phyloP scores from a whole-genome alignment of 2,113 vertebrate species.

The Halcyon malimbica region DNA sequence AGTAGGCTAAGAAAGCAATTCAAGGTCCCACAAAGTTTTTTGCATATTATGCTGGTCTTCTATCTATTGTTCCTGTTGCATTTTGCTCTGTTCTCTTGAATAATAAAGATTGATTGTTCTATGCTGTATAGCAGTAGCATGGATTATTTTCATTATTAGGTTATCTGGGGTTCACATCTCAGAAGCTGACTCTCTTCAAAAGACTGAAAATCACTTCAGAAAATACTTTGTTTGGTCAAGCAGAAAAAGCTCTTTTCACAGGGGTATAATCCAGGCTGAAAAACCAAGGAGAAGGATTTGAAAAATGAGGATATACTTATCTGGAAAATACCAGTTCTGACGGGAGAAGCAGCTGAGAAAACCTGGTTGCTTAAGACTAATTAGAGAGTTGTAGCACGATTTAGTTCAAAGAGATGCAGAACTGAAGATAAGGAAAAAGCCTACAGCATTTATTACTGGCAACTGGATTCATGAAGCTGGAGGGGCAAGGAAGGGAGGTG shows the following conservation, averaged over 20 bases:
- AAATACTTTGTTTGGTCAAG: slow-evolving; percentile 52
- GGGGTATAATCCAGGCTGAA: slow-evolving; percentile 46
- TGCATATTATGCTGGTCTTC: not conserved
- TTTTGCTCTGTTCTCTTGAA: not conserved
- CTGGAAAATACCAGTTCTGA: slow-evolving; percentile 44
- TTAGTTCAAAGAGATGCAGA: slow-evolving; percentile 30
- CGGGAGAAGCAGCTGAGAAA: not conserved
- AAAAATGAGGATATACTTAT: slow-evolving; percentile 49
- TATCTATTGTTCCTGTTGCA: not conserved
- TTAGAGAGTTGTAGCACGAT: not conserved
- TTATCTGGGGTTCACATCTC: slow-evolving; percentile 32
- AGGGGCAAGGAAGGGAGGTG: not conserved
- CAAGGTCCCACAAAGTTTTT: not conserved
- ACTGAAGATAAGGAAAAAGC: slow-evolving; percentile 7
- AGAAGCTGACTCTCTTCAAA: slow-evolving; percentile 54
- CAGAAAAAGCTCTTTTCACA: slow-evolving; percentile 52
- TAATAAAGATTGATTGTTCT: not conserved
- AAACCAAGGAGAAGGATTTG: slow-evolving; percentile 16
- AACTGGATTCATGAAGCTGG: not conserved
- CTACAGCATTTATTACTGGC: slow-evolving; percentile 1
- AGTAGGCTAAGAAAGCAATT: not conserved
- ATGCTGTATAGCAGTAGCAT: not conserved
- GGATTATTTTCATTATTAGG: slow-evolving; percentile 9
- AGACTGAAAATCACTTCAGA: slow-evolving; percentile 40
- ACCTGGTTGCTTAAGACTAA: slow-evolving; percentile 35